Conservation (phyloP, 2,113 vertebrate species). For the Rhadina sibilatrix region DNA sequence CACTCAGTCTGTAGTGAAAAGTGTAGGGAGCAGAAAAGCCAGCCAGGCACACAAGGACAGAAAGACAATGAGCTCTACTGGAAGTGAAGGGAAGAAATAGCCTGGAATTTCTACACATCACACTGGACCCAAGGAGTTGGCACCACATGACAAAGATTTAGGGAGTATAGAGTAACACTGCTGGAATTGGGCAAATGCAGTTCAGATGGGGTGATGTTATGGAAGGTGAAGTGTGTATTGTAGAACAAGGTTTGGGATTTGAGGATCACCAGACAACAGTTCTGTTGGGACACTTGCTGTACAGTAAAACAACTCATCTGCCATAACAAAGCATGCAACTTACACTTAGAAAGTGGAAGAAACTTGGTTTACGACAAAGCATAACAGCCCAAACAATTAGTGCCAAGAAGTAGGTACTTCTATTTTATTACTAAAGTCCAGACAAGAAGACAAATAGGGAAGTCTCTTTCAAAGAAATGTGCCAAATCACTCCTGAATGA, state of each 20-base stretch:
- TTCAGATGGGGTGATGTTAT: neutral
- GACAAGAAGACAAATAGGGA: neutral
- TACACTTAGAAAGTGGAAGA: neutral
- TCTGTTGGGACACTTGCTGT: neutral
- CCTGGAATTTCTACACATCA: neutral
- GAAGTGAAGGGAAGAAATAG: neutral
- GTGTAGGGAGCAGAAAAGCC: neutral
- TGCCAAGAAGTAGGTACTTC: neutral
- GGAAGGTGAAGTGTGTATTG: neutral
- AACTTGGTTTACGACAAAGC: neutral
- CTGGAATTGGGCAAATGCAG: neutral
- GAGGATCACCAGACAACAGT: neutral
- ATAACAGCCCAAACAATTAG: neutral
- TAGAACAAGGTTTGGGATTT: neutral
- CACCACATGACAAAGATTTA: neutral
- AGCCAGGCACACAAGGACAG: neutral
- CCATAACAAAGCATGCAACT: neutral
- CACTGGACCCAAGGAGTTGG: neutral
- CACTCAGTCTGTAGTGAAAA: neutral
- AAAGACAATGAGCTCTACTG: neutral
- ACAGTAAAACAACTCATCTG: neutral
- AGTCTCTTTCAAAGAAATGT: neutral
- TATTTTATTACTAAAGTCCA: neutral
- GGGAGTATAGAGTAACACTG: neutral
- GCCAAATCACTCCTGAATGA: neutral